These are phyloP conservation scores for Euura saliciscinereae DNA, from an alignment of 1,140 invertebrate genomes.

Conservation along the genomic window DNA sequence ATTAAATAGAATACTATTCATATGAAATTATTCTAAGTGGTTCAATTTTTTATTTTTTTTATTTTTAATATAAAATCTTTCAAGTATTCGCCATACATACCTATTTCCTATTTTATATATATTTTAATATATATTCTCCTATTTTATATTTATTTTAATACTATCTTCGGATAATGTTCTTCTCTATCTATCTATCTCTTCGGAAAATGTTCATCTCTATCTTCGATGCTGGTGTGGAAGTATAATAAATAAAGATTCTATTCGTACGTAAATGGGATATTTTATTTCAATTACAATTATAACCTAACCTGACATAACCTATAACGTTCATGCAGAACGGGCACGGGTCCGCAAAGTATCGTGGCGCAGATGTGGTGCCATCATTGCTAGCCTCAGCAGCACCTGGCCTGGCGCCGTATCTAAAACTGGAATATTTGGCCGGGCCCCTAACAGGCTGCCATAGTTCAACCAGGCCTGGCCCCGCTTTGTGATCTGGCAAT, in stretches of 20 bases:
- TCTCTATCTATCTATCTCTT: background rate
- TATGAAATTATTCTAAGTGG: background rate
- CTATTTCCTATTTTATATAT: too few relatives aligned
- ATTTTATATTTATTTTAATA: background rate
- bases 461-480: too few relatives aligned
- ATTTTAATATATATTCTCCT: background rate
- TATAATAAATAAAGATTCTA: background rate
- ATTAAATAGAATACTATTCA: background rate
- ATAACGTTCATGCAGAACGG: background rate
- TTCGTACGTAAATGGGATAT: background rate
- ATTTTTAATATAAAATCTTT: background rate
- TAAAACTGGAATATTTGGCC: too few relatives aligned
- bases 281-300: background rate
- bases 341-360: background rate
- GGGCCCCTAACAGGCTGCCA: too few relatives aligned
- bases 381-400: background rate
- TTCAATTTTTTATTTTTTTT: background rate
- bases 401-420: background rate
- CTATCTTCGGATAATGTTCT: background rate
- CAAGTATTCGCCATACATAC: too few relatives aligned
- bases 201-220: background rate
- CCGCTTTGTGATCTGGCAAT: background rate
- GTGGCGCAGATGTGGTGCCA: background rate
- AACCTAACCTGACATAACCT: background rate
- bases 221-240: background rate